Percentiles rank a stretch among this genome's conserved stretches.
Evolutionary conservation across 2,113 vertebrate genomes (phyloP).

Genomic region (Corynorhinus townsendii): DNA sequence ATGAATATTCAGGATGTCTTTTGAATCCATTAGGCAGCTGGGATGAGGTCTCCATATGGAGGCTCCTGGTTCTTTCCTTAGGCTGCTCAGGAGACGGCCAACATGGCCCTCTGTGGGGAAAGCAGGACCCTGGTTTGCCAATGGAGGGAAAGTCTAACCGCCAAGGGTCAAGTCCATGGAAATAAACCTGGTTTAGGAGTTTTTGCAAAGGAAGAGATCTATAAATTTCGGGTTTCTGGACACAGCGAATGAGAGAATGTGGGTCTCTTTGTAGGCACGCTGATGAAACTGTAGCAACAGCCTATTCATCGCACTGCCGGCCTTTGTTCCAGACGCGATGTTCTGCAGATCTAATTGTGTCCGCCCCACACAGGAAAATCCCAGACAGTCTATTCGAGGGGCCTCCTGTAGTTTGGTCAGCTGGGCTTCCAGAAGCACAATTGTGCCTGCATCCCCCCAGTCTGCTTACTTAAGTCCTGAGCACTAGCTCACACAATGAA

Average conservation of each 20-base stretch:
- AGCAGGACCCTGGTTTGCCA: constrained; percentile 70
- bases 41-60: constrained; percentile 87
- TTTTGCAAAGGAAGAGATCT: constrained; percentile 42
- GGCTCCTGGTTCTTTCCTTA: constrained; percentile 69
- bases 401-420: not conserved
- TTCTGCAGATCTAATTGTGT: not conserved
- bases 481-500: not conserved
- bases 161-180: constrained; percentile 73
- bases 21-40: constrained; percentile 83
- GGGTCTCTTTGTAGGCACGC: not conserved
- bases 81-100: constrained; percentile 77
- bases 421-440: not conserved
- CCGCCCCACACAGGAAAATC: not conserved
- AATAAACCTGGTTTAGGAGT: constrained; percentile 69
- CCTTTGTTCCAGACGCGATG: not conserved
- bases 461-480: not conserved
- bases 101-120: constrained; percentile 79
- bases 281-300: not conserved
- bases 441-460: not conserved
- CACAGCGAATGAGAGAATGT: not conserved
- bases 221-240: constrained; percentile 56
- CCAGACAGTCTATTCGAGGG: not conserved
- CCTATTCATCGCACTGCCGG: not conserved
- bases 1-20: constrained; percentile 90
- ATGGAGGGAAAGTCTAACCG: constrained; percentile 53